Evolutionary conservation across 92 coral and sea anemone genomes (phyloP).

Genomic region (Plumapathes pennacea): DNA sequence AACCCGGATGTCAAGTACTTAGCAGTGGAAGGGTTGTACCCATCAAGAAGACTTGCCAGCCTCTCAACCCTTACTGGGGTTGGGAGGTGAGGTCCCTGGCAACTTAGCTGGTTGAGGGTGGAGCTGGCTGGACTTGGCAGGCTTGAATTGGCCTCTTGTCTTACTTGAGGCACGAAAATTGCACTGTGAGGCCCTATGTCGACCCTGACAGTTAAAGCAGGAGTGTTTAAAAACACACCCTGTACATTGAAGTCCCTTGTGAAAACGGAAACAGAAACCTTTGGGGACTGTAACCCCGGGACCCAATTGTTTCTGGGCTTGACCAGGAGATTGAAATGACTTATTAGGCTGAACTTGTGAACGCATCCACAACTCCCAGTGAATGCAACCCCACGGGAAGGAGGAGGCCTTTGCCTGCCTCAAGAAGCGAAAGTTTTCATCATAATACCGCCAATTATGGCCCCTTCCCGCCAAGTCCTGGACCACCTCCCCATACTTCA

Average conservation of each 20-base stretch:
- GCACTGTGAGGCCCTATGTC: conserved; percentile 27
- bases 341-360: no score
- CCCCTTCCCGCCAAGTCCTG: conserved; percentile 34
- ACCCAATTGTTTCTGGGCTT: no score
- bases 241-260: conserved; percentile 27
- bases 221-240: conserved; percentile 50
- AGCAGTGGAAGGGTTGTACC: conserved; percentile 9
- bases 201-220: conserved; percentile 47
- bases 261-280: conserved; percentile 34
- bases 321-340: no score
- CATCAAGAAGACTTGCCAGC: not conserved
- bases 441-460: conserved; percentile 38
- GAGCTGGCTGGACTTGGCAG: conserved; percentile 7
- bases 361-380: conserved; percentile 43
- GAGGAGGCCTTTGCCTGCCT: conserved; percentile 20
- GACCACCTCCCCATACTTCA: conserved; percentile 42
- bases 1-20: not conserved
- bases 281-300: conserved; percentile 14
- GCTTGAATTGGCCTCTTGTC: no score
- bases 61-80: conserved; percentile 4
- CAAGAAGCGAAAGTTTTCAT: conserved; percentile 35
- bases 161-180: conserved; percentile 37
- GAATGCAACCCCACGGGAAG: conserved; percentile 26
- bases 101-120: not conserved
- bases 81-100: no score